Evolutionary conservation across 2,113 vertebrate species (phyloP), one percentile per base, ranked within the genome.

Genomic region (Cynocephalus volans): DNA sequence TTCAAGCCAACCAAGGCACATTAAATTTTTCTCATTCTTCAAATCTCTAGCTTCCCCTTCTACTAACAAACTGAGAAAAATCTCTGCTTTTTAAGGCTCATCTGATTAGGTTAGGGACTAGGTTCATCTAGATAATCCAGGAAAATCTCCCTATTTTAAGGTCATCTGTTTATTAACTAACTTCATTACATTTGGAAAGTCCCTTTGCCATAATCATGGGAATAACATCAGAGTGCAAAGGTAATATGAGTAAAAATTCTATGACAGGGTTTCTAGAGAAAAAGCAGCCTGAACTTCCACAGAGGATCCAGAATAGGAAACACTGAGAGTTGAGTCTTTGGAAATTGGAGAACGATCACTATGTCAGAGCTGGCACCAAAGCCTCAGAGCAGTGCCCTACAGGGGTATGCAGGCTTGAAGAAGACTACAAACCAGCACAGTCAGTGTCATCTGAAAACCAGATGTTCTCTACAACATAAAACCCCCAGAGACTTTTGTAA

Each of bases 121-220:
- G 14, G 18, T 58, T 24, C 26, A 90, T 21, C 23, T 33, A 65
- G 58, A 72, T 81, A 79, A 84, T 52, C 17, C 52, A 94, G 21
- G 45, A 90, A 90, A 58, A 52, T 84, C 62, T 93, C 41, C 54
- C 64, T 64, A 41, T 95, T 87, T 80, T 89, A 95, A 90, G 26
- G 26, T 76, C 36, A 58, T 60, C 10, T 65, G 18, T 26, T 50
- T 81, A 82, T 73, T 88, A 88, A 84, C 24, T 70, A 70, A 36
- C 28, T 83, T 93, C 84, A 64, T 64, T 90, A 52, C 5, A 88
- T 41, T 69, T 73, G 58, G 33, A 54, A 89, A 58, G 23, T 36
- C 45, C 58, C 33, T 79, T 82, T 73, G 9, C 82, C 36, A 21
- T 81, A 72, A 81, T 76, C 64, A 84, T 18, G 36, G 52, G 28